Evolutionary conservation across 1,140 invertebrate genomes (phyloP).

Genomic region (Megalonaias nervosa): DNA sequence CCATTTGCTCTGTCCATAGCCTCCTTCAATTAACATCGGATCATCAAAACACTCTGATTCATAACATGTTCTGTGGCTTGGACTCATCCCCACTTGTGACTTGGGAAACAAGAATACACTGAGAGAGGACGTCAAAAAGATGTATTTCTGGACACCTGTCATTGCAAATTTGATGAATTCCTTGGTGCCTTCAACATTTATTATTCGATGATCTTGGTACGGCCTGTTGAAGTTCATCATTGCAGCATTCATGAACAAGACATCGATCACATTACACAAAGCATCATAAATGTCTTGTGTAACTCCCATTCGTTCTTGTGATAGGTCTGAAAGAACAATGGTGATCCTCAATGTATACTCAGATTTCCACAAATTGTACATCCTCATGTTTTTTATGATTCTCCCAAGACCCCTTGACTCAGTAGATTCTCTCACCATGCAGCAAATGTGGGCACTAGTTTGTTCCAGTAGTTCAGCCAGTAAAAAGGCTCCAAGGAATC

Average conservation of each 20-base stretch:
- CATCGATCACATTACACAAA: conserved; percentile 43
- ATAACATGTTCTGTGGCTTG: conserved; percentile 16
- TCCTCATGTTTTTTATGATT: conserved; percentile 46
- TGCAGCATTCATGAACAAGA: conserved; percentile 54
- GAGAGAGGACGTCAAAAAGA: conserved; percentile 51
- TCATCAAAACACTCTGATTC: conserved; percentile 47
- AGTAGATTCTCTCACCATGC: conserved; percentile 51
- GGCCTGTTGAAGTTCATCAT: conserved; percentile 53
- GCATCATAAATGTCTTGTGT: conserved; percentile 47
- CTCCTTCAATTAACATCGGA: conserved; percentile 40
- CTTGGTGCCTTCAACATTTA: conserved; percentile 50
- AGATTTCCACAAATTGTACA: conserved; percentile 49
- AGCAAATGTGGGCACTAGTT: conserved; percentile 46
- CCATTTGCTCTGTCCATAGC: conserved; percentile 58
- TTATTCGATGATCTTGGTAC: conserved; percentile 47
- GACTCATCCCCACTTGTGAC: neutral
- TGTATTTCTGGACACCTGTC: conserved; percentile 46
- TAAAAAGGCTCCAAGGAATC: conserved; percentile 51
- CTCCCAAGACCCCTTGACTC: conserved; percentile 44
- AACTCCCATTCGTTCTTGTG: conserved; percentile 43
- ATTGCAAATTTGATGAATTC: conserved; percentile 51
- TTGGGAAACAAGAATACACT: conserved; percentile 52
- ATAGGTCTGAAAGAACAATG: conserved; percentile 49
- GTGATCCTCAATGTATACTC: conserved; percentile 41
- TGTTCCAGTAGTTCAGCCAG: conserved; percentile 49